Percentiles rank a stretch among this genome's conserved stretches.
Conservation (phyloP, 2,113 vertebrate species). For the Carassius auratus region DNA sequence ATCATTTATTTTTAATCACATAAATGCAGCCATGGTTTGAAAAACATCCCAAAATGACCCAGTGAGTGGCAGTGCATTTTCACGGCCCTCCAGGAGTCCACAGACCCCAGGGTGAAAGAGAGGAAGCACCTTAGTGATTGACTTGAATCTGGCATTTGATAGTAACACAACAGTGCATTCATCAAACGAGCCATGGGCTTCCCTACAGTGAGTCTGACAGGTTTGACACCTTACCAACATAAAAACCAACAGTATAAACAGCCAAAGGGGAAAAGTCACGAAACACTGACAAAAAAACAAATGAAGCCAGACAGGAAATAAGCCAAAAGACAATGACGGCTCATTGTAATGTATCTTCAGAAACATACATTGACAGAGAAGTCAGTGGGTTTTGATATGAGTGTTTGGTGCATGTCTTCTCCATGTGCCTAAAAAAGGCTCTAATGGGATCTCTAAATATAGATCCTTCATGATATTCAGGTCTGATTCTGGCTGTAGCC, state of each 20-base stretch:
- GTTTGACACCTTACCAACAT: slow-evolving; percentile 27
- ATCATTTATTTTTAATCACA: not conserved
- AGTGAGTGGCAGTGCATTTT: not conserved
- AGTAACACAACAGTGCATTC: slow-evolving; percentile 13
- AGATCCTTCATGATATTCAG: slow-evolving; percentile 39
- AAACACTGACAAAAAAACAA: not conserved
- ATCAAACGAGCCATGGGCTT: slow-evolving; percentile 18
- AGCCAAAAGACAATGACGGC: not conserved
- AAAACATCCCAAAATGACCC: not conserved
- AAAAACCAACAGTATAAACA: slow-evolving; percentile 17
- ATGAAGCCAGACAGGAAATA: not conserved
- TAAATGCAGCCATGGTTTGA: not conserved
- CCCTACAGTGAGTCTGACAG: slow-evolving; percentile 17
- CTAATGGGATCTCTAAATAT: slow-evolving; percentile 31
- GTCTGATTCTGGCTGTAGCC: slow-evolving; percentile 27
- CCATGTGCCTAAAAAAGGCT: not conserved
- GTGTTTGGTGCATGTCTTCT: slow-evolving; percentile 22
- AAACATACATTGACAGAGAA: not conserved
- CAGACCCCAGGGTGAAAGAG: not conserved
- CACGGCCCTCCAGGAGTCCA: not conserved
- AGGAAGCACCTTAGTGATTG: slow-evolving; percentile 32
- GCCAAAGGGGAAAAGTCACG: slow-evolving; percentile 6
- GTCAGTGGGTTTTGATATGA: not conserved
- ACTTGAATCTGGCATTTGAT: slow-evolving; percentile 15
- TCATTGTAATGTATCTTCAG: slow-evolving; percentile 14